Evolutionary conservation across 2,888 invertebrate genomes (phyloP).

Genomic region (Calliscelio sp.): DNA sequence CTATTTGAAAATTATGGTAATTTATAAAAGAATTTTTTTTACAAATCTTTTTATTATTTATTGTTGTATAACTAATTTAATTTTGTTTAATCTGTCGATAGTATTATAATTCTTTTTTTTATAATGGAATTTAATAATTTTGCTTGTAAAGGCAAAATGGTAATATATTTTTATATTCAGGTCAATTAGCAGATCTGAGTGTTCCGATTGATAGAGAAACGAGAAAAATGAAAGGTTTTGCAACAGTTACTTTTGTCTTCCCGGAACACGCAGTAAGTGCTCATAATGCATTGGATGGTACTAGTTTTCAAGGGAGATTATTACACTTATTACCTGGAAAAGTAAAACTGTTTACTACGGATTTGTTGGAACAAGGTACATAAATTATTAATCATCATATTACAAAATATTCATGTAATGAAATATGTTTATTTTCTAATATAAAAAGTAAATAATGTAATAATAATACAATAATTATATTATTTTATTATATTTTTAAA

Average conservation of each 20-base stretch:
- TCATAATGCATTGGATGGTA: slow-evolving; percentile 95
- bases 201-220: slow-evolving; percentile 94
- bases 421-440: no score
- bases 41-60: no score
- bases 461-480: no score
- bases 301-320: slow-evolving; percentile 95
- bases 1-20: slow-evolving; percentile 94
- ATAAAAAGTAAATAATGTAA: not conserved
- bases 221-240: slow-evolving; percentile 96
- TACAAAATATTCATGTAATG: no score
- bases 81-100: no score
- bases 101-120: no score
- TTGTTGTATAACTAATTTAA: slow-evolving; percentile 44
- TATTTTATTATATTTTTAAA: no score
- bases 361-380: slow-evolving; percentile 82
- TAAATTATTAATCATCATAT: no score
- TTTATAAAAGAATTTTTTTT: no score
- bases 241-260: slow-evolving; percentile 95
- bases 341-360: slow-evolving; percentile 87
- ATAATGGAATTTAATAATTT: no score
- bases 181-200: slow-evolving; percentile 94
- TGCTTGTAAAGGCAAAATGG: no score
- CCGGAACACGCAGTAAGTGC: slow-evolving; percentile 98
- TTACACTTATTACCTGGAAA: slow-evolving; percentile 97
- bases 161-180: slow-evolving; percentile 87